Base-by-base conservation (phyloP, 1,140 invertebrate species). In the Drosophila saltans region DNA sequence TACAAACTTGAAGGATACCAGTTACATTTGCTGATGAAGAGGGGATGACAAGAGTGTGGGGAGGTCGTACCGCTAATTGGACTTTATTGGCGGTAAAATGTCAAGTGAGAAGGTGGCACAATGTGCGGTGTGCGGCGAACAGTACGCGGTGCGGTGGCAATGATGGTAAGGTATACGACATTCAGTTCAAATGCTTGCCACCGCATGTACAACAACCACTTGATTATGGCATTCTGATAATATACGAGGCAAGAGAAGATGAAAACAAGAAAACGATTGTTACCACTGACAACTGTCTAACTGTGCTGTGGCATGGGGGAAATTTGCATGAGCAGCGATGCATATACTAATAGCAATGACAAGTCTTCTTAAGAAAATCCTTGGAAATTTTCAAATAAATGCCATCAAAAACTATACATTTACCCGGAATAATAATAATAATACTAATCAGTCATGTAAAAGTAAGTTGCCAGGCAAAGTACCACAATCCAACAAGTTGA, bases 31-130 rank as follows among this genome's bases (percentile, higher is more conserved):
- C 33, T 30, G 11, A 28, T 8, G 10, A n/a, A 6, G 16, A 16
- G 16, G 16, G 16, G 16, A 16, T 16, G 16, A 16, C 16, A 16
- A 16, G 16, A 4, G 28, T 30, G 4, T 30, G 28, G 28, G 28
- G 28, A 30, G 0, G 16, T 16, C 21, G 1, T 52, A 77, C 66
- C 74, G 74, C 74, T 77, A 77, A 77, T 77, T 77, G 74, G 74
- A 67, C 74, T 77, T 77, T 77, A 77, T 77, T 77, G 74, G 66
- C 66, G 74, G 73, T 75, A 69, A 33, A 76, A 76, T 69, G 74
- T 76, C 74, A 76, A 77, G 74, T 70, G 58, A 75, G 45, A 52
- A 36, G 45, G 21, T 52, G 45, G 45, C 21, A 21, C 45, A 52
- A 21, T 26, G 21, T 52, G 45, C 45, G 45, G 45, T 52, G 6